Evolutionary conservation across 2,888 invertebrate genomes (phyloP).

Genomic region (Pyrrhia umbra): DNA sequence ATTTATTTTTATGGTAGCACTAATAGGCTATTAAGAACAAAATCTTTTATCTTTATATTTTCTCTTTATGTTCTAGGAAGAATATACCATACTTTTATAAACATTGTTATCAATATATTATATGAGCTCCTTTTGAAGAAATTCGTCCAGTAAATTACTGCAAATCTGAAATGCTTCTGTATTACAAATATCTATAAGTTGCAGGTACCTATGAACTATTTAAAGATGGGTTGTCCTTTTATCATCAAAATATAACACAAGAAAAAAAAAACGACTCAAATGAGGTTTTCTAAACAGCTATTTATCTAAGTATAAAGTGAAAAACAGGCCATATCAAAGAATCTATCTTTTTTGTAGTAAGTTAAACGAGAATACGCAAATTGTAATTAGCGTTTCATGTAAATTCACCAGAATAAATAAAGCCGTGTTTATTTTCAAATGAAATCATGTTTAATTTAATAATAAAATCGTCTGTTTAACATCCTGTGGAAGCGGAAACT

Average conservation of each 20-base stretch:
- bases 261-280: no score
- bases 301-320: no score
- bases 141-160: no score
- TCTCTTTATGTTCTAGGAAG: neutral
- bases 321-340: neutral
- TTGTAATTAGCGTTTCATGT: neutral
- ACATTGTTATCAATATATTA: neutral
- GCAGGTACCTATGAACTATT: no score
- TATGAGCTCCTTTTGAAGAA: no score
- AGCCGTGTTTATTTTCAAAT: conserved; percentile 2
- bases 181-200: no score
- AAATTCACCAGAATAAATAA: neutral
- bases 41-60: neutral
- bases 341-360: neutral
- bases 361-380: neutral
- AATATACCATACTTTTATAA: neutral
- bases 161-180: no score
- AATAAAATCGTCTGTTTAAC: conserved; percentile 3
- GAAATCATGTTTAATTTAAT: neutral
- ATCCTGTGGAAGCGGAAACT: conserved; percentile 12
- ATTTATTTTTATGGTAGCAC: conserved; percentile 4
- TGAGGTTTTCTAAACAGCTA: no score
- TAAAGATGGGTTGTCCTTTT: no score
- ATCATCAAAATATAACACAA: no score
- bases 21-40: neutral